phyloP scores from a whole-genome alignment of 2,113 vertebrate species.

The Synodontis membranacea region DNA sequence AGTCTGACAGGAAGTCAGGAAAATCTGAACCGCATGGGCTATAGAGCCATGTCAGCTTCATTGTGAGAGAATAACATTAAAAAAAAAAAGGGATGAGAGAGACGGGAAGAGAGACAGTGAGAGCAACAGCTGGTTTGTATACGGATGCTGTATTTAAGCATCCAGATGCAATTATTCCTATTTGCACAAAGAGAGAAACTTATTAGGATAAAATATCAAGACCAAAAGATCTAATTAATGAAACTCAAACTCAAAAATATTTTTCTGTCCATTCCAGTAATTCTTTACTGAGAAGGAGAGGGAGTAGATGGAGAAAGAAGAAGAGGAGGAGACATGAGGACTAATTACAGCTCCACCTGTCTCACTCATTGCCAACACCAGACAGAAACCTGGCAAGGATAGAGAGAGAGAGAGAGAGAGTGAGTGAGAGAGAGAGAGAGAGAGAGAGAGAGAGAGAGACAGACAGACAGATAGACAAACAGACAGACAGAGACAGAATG shows the following conservation, averaged over 20 bases:
- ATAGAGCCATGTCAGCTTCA: not conserved
- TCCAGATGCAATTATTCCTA: not conserved
- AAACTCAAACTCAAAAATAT: not conserved
- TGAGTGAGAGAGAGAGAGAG: not conserved
- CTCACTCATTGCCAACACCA: not conserved
- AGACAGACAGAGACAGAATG: not conserved
- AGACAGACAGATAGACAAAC: not conserved
- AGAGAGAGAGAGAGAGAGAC: not conserved
- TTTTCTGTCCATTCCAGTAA: not conserved
- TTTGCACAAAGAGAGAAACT: not conserved
- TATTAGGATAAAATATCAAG: not conserved
- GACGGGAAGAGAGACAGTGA: not conserved
- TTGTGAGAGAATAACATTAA: not conserved
- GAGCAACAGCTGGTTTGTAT: slow-evolving; percentile 5
- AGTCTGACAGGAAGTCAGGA: slow-evolving; percentile 13
- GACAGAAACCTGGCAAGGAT: not conserved
- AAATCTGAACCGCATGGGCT: not conserved
- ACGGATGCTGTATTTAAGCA: not conserved
- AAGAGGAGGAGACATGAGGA: not conserved
- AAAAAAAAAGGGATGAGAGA: not conserved
- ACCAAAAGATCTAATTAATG: not conserved
- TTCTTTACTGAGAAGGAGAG: not conserved
- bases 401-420: not conserved
- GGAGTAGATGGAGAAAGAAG: not conserved
- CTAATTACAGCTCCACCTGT: not conserved